Evolutionary conservation across 2,113 vertebrate species (phyloP).

Genomic region (Orthonyx spaldingii): DNA sequence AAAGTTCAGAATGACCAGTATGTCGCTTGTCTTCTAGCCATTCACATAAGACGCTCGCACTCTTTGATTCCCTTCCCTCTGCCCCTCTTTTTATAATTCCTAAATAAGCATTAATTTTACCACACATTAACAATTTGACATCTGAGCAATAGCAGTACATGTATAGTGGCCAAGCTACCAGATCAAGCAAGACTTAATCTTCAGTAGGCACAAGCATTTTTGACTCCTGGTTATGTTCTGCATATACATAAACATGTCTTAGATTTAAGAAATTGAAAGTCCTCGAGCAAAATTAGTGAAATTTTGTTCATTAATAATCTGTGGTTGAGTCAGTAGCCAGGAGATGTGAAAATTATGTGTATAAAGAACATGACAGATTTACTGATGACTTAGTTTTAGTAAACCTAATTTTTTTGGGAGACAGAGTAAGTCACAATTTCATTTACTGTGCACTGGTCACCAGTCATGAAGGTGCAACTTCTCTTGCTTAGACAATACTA

Average conservation of each 20-base stretch:
- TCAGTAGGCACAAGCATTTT: neutral
- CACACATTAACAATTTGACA: neutral
- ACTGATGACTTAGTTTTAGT: neutral
- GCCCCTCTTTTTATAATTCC: neutral
- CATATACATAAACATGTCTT: neutral
- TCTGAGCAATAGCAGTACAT: neutral
- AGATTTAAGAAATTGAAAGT: neutral
- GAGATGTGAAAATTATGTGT: accelerated
- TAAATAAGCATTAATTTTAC: neutral
- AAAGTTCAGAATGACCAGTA: neutral
- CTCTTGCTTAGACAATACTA: neutral
- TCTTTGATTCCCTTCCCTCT: neutral
- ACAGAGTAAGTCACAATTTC: neutral
- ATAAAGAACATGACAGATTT: neutral
- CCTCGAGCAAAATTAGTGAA: neutral
- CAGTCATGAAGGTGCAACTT: neutral
- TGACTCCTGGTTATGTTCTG: neutral
- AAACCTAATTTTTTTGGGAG: neutral
- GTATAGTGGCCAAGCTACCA: neutral
- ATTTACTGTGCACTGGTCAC: neutral
- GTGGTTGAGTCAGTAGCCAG: neutral
- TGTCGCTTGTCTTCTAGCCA: neutral
- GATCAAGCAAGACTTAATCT: neutral
- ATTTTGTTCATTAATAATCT: neutral
- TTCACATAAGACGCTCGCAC: neutral